Conservation (phyloP, 2,113 vertebrate species). For the Dolichotis patagonum region DNA sequence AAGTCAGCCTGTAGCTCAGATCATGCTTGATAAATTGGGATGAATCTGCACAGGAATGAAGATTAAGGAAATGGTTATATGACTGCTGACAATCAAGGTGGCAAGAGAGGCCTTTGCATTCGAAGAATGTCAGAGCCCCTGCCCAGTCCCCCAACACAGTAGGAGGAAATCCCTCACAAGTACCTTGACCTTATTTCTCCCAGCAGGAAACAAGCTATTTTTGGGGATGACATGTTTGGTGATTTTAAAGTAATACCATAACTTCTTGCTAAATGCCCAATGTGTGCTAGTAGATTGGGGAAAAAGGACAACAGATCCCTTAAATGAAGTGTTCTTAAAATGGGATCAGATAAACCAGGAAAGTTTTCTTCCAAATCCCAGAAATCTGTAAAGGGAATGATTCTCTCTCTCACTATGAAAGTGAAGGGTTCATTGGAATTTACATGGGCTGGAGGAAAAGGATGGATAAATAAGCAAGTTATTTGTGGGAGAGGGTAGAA, state of each 20-base stretch:
- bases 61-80: neutral
- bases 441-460: neutral
- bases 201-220: neutral
- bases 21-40: neutral
- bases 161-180: neutral
- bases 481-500: neutral
- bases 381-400: neutral
- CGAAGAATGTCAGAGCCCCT: neutral
- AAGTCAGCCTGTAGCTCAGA: neutral
- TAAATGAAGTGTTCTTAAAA: neutral
- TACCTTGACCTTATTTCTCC: neutral
- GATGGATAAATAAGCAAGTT: neutral
- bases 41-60: neutral
- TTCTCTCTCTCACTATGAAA: conserved; percentile 14
- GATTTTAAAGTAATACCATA: neutral
- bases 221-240: neutral
- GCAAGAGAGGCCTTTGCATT: neutral
- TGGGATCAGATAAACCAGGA: neutral
- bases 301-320: neutral
- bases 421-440: neutral
- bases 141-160: neutral
- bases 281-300: neutral
- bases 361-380: neutral
- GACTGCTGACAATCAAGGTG: neutral
- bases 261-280: neutral